Conservation (phyloP, 2,888 invertebrate genomes). For the Empis livida region DNA sequence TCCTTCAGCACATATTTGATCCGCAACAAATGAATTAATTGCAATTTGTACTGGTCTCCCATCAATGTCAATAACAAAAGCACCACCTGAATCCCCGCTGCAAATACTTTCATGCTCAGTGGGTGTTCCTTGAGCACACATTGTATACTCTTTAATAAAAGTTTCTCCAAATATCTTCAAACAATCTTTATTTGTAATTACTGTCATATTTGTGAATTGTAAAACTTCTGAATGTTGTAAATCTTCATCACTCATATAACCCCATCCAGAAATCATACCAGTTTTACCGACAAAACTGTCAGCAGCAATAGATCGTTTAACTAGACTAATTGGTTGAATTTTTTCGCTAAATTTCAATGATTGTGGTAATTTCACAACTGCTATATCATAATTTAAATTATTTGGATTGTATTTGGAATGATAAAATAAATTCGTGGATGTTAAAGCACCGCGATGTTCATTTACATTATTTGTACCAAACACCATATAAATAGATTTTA, state of each 20-base stretch:
- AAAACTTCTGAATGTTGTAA: slow-evolving; percentile 22
- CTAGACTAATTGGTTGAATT: slow-evolving; percentile 23
- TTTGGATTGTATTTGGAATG: slow-evolving; percentile 24
- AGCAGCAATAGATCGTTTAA: slow-evolving; percentile 11
- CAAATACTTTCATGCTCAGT: slow-evolving; percentile 26
- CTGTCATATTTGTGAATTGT: slow-evolving; percentile 22
- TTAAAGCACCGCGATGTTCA: slow-evolving; percentile 19
- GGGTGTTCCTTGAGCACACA: slow-evolving; percentile 23
- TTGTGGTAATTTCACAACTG: slow-evolving; percentile 23
- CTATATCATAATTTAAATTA: slow-evolving; percentile 26
- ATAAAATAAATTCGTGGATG: slow-evolving; percentile 18
- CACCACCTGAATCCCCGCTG: slow-evolving; percentile 31
- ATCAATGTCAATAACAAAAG: slow-evolving; percentile 18
- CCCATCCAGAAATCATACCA: slow-evolving; percentile 26
- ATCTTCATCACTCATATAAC: slow-evolving; percentile 25
- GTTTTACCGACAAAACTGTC: slow-evolving; percentile 19
- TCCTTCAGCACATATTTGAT: slow-evolving; percentile 24
- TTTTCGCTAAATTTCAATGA: slow-evolving; percentile 16
- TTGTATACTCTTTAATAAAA: slow-evolving; percentile 19
- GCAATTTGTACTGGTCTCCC: slow-evolving; percentile 24
- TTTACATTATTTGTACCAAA: slow-evolving; percentile 24
- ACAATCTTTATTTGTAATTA: slow-evolving; percentile 24
- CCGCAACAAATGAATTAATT: slow-evolving; percentile 30
- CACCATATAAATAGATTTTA: slow-evolving; percentile 18
- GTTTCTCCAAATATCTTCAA: slow-evolving; percentile 14